phyloP scores from a whole-genome alignment of 2,888 invertebrate species.

The Halictus ligatus region DNA sequence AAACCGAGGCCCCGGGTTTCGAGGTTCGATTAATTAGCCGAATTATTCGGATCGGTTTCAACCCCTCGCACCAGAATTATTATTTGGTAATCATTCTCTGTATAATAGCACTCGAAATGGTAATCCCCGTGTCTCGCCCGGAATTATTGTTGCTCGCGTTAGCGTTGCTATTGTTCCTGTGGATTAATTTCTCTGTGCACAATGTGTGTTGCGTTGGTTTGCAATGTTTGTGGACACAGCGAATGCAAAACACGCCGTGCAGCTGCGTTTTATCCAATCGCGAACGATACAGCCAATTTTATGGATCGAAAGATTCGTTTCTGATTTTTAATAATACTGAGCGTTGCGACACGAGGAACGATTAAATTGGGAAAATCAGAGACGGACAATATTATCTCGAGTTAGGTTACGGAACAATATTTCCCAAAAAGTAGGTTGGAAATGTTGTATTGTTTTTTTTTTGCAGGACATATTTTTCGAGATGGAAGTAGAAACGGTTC shows the following conservation, averaged over 20 bases:
- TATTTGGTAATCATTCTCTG: not conserved
- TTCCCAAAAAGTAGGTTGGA: too few species aligned
- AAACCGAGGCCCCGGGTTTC: not conserved
- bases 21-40: not conserved
- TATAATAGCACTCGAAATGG: not conserved
- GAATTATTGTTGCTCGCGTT: not conserved
- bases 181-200: not conserved
- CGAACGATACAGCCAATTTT: not conserved
- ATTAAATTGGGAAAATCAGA: not conserved
- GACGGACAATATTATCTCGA: too few species aligned
- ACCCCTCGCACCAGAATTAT: not conserved
- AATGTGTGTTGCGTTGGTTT: not conserved
- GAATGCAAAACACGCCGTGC: not conserved
- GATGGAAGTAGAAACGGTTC: too few species aligned
- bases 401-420: not conserved
- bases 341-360: not conserved
- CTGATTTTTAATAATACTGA: not conserved
- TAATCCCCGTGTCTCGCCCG: not conserved
- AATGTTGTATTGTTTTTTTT: too few species aligned
- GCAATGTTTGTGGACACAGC: not conserved
- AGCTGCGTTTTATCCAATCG: not conserved
- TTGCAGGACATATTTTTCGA: too few species aligned
- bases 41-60: not conserved
- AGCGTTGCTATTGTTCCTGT: not conserved
- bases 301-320: not conserved